A percentile compares a stretch with the other conserved stretches of the same genome.
Evolutionary conservation across 2,888 invertebrate species (phyloP).

Genomic region (Melolontha melolontha): DNA sequence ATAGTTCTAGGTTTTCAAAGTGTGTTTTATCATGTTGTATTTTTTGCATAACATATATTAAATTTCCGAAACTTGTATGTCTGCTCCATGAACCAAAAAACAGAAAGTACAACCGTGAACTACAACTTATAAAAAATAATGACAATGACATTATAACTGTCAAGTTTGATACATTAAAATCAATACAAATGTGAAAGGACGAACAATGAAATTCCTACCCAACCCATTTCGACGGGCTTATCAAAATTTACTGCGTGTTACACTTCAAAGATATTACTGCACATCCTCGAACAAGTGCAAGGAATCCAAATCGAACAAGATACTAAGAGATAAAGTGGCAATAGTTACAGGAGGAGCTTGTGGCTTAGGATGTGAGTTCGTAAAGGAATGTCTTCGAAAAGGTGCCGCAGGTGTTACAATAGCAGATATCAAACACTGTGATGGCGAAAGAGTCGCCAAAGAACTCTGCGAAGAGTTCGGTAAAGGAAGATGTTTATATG

Average conservation of each 20-base stretch:
- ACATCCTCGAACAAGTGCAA: not conserved
- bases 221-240: slow-evolving; percentile 4
- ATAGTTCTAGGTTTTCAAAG: no score
- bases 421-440: slow-evolving; percentile 76
- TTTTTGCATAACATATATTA: no score
- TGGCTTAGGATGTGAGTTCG: slow-evolving; percentile 78
- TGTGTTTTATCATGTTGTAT: no score
- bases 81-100: no score
- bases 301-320: slow-evolving; percentile 51
- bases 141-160: not conserved
- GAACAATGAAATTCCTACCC: slow-evolving; percentile 6
- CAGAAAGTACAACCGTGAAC: no score
- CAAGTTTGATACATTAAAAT: slow-evolving; percentile 8
- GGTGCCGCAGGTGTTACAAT: slow-evolving; percentile 75
- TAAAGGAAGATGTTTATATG: slow-evolving; percentile 76
- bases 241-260: slow-evolving; percentile 8
- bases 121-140: no score
- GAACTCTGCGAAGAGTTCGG: slow-evolving; percentile 75
- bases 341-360: slow-evolving; percentile 80
- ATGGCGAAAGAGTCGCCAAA: slow-evolving; percentile 74
- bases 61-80: no score
- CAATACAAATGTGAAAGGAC: slow-evolving; percentile 7
- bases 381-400: slow-evolving; percentile 75
- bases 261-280: not conserved
- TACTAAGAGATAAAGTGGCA: slow-evolving; percentile 77